phyloP scores from a whole-genome alignment of 2,888 invertebrate species.

The Standfussiana lucernea region DNA sequence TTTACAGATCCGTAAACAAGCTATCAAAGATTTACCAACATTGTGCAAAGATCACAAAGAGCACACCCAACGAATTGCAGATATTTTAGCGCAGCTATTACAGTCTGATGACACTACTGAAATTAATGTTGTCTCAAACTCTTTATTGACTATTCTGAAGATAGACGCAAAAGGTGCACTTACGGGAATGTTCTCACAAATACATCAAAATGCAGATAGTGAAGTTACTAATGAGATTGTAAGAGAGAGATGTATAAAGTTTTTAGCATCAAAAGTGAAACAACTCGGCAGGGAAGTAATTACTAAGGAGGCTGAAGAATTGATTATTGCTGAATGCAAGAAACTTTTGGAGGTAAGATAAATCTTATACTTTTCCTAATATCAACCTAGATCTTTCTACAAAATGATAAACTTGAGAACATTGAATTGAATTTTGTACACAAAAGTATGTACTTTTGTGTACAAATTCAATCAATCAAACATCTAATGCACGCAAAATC shows the following conservation, averaged over 20 bases:
- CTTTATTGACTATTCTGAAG: slow-evolving; percentile 94
- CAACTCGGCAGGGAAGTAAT: slow-evolving; percentile 94
- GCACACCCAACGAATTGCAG: slow-evolving; percentile 96
- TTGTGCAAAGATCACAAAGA: slow-evolving; percentile 96
- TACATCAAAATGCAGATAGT: slow-evolving; percentile 87
- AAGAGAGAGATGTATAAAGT: slow-evolving; percentile 96
- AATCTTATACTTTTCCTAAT: neutral
- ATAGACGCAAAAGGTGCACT: slow-evolving; percentile 92
- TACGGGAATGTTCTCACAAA: slow-evolving; percentile 90
- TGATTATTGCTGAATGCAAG: slow-evolving; percentile 95
- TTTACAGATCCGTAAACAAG: slow-evolving; percentile 97
- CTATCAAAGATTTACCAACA: slow-evolving; percentile 96
- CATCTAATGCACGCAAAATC: neutral
- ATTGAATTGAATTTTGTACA: too few relatives aligned
- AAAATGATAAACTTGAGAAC: neutral
- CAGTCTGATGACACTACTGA: slow-evolving; percentile 96
- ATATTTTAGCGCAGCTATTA: slow-evolving; percentile 97
- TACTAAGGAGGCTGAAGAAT: slow-evolving; percentile 96
- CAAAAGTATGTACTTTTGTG: too few relatives aligned
- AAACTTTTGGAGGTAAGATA: slow-evolving; percentile 94
- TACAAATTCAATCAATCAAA: neutral
- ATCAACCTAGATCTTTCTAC: neutral
- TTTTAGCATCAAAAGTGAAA: slow-evolving; percentile 95
- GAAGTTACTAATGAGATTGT: slow-evolving; percentile 92
- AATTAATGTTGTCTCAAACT: slow-evolving; percentile 95